A percentile compares a stretch with the other conserved stretches of the same genome.
phyloP scores from a whole-genome alignment of 1,140 invertebrate species.

The Lepidurus arcticus region DNA sequence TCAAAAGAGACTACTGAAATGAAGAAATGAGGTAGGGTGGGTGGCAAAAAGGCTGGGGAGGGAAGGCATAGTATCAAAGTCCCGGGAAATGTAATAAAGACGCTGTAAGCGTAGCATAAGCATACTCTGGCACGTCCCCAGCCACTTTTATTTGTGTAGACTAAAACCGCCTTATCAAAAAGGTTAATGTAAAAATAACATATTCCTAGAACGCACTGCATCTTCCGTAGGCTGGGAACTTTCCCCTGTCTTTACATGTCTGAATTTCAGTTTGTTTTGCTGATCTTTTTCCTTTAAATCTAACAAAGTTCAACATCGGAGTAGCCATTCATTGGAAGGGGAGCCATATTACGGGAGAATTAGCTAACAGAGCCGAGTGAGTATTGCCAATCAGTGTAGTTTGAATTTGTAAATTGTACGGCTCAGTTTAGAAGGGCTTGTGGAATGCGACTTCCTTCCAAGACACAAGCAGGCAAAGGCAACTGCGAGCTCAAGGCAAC shows the following conservation, averaged over 20 bases:
- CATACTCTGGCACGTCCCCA: slow-evolving; percentile 17
- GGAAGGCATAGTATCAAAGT: slow-evolving; percentile 10
- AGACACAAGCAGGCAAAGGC: slow-evolving; percentile 16
- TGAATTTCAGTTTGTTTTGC: not conserved
- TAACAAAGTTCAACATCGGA: not conserved
- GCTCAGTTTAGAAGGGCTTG: not conserved
- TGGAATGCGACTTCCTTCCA: slow-evolving; percentile 15
- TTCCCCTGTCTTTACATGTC: not conserved
- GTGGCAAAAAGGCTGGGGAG: slow-evolving; percentile 1
- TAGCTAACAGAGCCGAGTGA: not conserved
- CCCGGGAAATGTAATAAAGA: slow-evolving; percentile 21
- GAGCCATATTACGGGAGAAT: not conserved
- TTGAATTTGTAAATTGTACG: slow-evolving; percentile 10
- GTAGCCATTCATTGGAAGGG: not conserved
- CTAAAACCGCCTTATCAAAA: slow-evolving; percentile 1
- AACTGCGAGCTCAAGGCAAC: slow-evolving; percentile 15
- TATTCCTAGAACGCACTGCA: not conserved
- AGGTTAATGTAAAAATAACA: slow-evolving; percentile 8
- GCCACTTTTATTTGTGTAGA: slow-evolving; percentile 15
- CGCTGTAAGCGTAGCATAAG: slow-evolving; percentile 12
- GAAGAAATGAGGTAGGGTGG: slow-evolving; percentile 18
- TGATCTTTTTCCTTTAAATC: not conserved
- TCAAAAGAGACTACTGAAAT: slow-evolving; percentile 22
- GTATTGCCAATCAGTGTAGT: not conserved
- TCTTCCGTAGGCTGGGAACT: not conserved